Conservation (phyloP, 2,888 invertebrate genomes). For the Ischnus inquisitorius region DNA sequence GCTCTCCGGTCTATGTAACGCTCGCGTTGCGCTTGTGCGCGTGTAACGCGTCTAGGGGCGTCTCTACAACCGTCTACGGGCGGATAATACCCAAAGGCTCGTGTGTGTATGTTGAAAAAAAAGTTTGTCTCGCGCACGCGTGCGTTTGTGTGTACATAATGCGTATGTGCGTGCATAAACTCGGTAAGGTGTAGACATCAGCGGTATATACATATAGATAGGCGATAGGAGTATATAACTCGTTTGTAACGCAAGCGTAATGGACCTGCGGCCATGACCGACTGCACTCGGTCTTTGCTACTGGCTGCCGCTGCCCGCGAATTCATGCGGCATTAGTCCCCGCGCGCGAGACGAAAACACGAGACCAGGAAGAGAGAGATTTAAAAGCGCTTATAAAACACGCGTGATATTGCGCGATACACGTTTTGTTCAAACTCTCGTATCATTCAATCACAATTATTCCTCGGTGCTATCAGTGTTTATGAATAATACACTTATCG, state of each 20-base stretch:
- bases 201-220: neutral
- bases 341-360: conserved; percentile 23
- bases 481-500: conserved; percentile 4
- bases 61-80: neutral
- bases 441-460: conserved; percentile 7
- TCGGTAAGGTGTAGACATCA: neutral
- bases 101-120: conserved; percentile 11
- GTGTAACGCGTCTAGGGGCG: neutral
- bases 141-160: conserved; percentile 11
- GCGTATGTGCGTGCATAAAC: neutral
- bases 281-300: conserved; percentile 50
- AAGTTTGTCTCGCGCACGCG: neutral
- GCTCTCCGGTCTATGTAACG: conserved; percentile 18
- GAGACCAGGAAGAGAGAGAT: conserved; percentile 46
- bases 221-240: neutral
- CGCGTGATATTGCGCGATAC: neutral
- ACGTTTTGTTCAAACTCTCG: conserved; percentile 1
- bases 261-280: conserved; percentile 77
- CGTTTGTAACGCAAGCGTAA: conserved; percentile 62
- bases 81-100: neutral
- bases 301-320: neutral
- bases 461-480: neutral
- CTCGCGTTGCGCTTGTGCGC: neutral
- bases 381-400: conserved; percentile 25
- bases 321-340: conserved; percentile 24